A percentile compares a stretch with the other conserved stretches of the same genome.
Evolutionary conservation across 2,888 invertebrate genomes (phyloP).

Genomic region (Spatulosminthurus flaviceps): DNA sequence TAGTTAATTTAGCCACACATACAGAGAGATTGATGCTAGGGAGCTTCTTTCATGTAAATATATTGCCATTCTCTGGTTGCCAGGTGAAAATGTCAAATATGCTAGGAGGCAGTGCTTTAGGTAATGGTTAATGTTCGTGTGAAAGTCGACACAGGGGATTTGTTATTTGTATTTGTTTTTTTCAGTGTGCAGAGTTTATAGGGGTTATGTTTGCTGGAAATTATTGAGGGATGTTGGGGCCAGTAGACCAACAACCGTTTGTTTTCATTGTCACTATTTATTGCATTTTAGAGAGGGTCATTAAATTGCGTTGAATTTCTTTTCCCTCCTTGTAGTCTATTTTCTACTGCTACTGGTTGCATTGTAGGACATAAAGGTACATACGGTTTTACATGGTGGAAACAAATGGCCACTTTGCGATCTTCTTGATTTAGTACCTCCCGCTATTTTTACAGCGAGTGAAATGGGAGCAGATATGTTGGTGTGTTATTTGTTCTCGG

Average conservation of each 20-base stretch:
- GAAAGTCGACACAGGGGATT: no score
- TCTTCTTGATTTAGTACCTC: constrained; percentile 1
- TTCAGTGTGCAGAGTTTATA: background rate
- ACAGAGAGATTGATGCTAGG: no score
- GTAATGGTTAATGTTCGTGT: no score
- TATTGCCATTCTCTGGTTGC: no score
- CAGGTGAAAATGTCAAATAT: no score
- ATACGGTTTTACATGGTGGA: background rate
- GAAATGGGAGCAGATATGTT: background rate
- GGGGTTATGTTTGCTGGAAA: background rate
- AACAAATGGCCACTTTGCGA: constrained; percentile 4
- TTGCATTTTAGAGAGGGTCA: constrained; percentile 41
- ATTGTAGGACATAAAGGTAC: no score
- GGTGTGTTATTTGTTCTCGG: background rate
- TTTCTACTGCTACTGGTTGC: no score
- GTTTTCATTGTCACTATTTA: constrained; percentile 50
- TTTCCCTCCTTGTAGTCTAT: constrained; percentile 10
- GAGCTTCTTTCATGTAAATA: no score
- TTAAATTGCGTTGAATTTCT: constrained; percentile 44
- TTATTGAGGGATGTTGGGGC: background rate
- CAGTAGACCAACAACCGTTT: constrained; percentile 35
- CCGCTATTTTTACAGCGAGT: background rate
- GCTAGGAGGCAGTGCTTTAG: no score
- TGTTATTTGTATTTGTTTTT: no score
- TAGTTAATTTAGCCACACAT: no score